phyloP scores from a whole-genome alignment of 1,140 invertebrate genomes.

The Calephelis nemesis region DNA sequence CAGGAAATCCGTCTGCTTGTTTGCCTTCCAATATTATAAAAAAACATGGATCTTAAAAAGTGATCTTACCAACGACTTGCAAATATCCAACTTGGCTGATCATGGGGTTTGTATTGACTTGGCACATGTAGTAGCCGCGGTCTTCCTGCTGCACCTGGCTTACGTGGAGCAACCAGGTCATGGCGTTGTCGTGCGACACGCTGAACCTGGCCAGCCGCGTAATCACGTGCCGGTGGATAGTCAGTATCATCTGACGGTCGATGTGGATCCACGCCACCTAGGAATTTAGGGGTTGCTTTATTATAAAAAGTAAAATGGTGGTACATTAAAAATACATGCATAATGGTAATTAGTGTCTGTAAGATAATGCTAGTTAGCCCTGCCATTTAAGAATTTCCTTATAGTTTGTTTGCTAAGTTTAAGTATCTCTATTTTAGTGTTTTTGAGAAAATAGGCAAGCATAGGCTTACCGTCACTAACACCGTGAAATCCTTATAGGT shows the following conservation, averaged over 20 bases:
- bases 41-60: neutral
- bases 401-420: too few species aligned
- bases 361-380: too few species aligned
- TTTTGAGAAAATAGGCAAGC: too few species aligned
- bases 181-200: conserved; percentile 93
- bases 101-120: conserved; percentile 97
- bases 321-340: too few species aligned
- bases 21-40: too few species aligned
- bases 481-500: too few species aligned
- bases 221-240: conserved; percentile 94
- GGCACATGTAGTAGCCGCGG: conserved; percentile 94
- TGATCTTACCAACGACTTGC: conserved; percentile 93
- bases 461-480: too few species aligned
- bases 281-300: neutral
- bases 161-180: conserved; percentile 94
- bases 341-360: too few species aligned
- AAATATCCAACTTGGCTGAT: conserved; percentile 96
- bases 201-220: conserved; percentile 92
- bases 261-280: conserved; percentile 97
- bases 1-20: too few species aligned
- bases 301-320: too few species aligned
- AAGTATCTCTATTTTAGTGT: too few species aligned
- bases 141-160: conserved; percentile 93
- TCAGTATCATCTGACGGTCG: conserved; percentile 95
- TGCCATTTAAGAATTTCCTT: too few species aligned